Base-by-base conservation (phyloP, 2,113 vertebrate species). In the Axis porcinus region DNA sequence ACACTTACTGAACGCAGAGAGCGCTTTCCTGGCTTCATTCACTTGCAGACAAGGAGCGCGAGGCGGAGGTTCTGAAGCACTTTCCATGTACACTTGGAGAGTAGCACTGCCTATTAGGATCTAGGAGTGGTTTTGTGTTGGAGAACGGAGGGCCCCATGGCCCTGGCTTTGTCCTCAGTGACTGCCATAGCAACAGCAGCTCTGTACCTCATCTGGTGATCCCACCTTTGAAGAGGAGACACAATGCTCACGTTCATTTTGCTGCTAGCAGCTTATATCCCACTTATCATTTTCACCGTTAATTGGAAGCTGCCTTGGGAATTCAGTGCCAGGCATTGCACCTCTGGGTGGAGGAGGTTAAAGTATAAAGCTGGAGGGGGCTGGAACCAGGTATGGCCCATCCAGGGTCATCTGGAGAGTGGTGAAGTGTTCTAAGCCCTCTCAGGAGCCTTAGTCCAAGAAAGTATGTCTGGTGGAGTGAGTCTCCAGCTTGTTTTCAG, bases 21-120 rank as follows among this genome's bases (percentile, higher is more conserved):
- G 98, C 98, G 98, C 99, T 99, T 99, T 98, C 98, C 98, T 98
- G 98, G 99, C 98, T 98, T 99, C 96, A 97, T 98, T 98, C 99
- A 98, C 98, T 98, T 96, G 96, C 98, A 97, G 98, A 98, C 98
- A 98, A 98, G 98, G 97, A 99, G 98, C 58, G 13, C 78, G 97
- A 98, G 98, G 97, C 11, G 2, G 98, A 98, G 98, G 98, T 98
- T 98, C 98, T 96, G 97, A 97, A 98, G 97, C 97, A 98, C 98
- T 98, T 97, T 98, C 98, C 97, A 94, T 86, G 94, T 96, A 98
- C 50, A 96, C 97, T 92, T 98, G 98, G 97, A 96, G 91, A 96
- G 97, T 93, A 93, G 94, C 88, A 36, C 67, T 96, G 96, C 97
- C 98, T 97, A 40, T 97, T 98, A 98, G 98, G 99, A 98, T 98